These are phyloP conservation scores for Manacus vitellinus DNA, from an alignment of 2,113 vertebrate species.

Conservation along the genomic window DNA sequence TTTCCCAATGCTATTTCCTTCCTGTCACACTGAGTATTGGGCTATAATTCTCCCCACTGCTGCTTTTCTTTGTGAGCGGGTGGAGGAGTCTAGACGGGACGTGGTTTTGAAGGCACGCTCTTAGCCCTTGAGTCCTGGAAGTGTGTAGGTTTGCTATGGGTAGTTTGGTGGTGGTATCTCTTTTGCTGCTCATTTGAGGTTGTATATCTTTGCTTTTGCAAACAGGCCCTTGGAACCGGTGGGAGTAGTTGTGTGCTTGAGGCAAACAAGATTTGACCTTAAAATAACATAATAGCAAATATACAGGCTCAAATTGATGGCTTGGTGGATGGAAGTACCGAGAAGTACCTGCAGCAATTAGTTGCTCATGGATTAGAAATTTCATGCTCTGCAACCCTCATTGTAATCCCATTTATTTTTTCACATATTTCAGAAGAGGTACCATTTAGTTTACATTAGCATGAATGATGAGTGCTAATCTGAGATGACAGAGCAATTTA, in stretches of 20 bases:
- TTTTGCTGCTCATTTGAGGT: background rate
- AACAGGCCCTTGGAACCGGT: background rate
- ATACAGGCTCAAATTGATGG: background rate
- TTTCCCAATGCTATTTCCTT: constrained; percentile 59
- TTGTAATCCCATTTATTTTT: constrained; percentile 40
- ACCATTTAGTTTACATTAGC: constrained; percentile 25
- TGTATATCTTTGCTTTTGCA: background rate
- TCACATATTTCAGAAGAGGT: constrained; percentile 20
- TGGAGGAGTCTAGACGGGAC: background rate
- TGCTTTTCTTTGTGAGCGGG: background rate
- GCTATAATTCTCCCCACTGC: constrained; percentile 41
- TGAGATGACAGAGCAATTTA: constrained; percentile 46
- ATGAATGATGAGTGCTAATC: constrained; percentile 45
- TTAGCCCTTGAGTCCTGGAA: background rate
- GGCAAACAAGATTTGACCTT: constrained; percentile 14
- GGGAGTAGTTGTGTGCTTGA: background rate
- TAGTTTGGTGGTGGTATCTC: background rate
- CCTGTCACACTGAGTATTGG: constrained; percentile 34
- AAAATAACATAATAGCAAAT: background rate
- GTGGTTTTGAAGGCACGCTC: rapidly evolving
- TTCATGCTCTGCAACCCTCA: background rate
- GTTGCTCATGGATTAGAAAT: background rate
- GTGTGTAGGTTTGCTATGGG: background rate
- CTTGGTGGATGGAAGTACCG: background rate
- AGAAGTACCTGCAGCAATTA: background rate